These are phyloP conservation scores for Bettongia penicillata DNA, from an alignment of 2,113 vertebrate genomes.

Conservation along the genomic window DNA sequence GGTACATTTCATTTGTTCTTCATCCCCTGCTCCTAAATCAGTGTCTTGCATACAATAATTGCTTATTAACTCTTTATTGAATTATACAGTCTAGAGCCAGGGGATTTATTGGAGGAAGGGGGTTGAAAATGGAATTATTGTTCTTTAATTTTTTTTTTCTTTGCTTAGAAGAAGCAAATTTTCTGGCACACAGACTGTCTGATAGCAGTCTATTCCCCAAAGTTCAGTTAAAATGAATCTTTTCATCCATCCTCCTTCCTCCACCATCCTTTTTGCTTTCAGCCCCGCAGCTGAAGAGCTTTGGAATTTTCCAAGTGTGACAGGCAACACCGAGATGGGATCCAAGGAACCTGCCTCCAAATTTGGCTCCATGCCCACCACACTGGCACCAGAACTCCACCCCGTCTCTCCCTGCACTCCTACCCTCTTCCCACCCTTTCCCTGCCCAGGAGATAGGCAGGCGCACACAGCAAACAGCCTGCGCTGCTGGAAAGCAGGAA, in stretches of 20 bases:
- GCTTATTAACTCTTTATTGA: not conserved
- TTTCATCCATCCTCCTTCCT: not conserved
- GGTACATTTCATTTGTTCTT: not conserved
- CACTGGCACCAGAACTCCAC: not conserved
- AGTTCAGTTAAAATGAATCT: not conserved
- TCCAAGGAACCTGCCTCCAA: slow-evolving; percentile 29
- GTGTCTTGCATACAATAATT: not conserved
- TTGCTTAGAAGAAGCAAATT: slow-evolving; percentile 12
- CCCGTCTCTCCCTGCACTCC: not conserved
- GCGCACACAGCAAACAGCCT: not conserved
- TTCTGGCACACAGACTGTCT: not conserved
- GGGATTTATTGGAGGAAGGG: not conserved
- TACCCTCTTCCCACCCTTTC: not conserved
- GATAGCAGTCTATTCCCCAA: not conserved
- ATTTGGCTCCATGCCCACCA: not conserved
- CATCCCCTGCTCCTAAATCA: not conserved
- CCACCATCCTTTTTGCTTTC: not conserved
- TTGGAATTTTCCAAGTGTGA: slow-evolving; percentile 34
- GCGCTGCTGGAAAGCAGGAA: not conserved
- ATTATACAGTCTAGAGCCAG: not conserved
- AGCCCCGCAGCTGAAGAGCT: not conserved
- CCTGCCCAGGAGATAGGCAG: not conserved
- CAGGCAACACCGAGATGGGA: not conserved
- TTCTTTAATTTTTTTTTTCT: not conserved
- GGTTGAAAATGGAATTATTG: not conserved